A percentile compares a stretch with the other conserved stretches of the same genome.
Evolutionary conservation across 2,113 vertebrate species (phyloP).

Genomic region (Neolamprologus variostigma): DNA sequence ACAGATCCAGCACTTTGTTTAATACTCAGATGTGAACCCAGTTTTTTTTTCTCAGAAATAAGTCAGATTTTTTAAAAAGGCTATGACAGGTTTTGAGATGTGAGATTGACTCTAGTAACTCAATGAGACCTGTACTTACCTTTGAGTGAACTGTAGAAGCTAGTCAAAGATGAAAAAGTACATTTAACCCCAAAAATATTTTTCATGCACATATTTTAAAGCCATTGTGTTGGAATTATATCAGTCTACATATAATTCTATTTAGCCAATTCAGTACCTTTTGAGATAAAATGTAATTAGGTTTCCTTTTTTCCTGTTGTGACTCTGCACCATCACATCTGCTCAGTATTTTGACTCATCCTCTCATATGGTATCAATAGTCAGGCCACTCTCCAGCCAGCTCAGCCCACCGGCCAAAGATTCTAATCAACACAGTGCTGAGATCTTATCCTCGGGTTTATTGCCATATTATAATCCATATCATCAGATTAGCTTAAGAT

Average conservation of each 20-base stretch:
- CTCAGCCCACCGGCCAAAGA: slow-evolving; percentile 1
- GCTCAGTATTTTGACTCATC: slow-evolving; percentile 48
- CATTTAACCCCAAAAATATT: not conserved
- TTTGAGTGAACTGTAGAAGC: not conserved
- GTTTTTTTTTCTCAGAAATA: not conserved
- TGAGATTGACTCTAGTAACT: not conserved
- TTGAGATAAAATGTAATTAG: not conserved
- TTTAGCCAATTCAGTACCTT: not conserved
- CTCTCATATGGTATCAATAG: slow-evolving; percentile 60
- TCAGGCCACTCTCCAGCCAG: slow-evolving; percentile 20
- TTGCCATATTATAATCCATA: slow-evolving; percentile 17
- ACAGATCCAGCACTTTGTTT: not conserved
- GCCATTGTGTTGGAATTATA: not conserved
- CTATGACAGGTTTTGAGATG: not conserved
- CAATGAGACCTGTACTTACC: not conserved
- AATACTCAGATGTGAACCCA: not conserved
- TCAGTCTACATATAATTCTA: not conserved
- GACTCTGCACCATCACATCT: slow-evolving; percentile 35
- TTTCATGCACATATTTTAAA: not conserved
- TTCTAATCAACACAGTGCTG: slow-evolving; percentile 1
- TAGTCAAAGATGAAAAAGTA: not conserved
- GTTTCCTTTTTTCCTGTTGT: not conserved
- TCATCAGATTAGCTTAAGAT: slow-evolving; percentile 17
- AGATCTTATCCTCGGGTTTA: not conserved
- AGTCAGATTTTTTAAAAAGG: not conserved